Evolutionary conservation across 92 coral and sea anemone species (phyloP).

Genomic region (Actinernus sp.): DNA sequence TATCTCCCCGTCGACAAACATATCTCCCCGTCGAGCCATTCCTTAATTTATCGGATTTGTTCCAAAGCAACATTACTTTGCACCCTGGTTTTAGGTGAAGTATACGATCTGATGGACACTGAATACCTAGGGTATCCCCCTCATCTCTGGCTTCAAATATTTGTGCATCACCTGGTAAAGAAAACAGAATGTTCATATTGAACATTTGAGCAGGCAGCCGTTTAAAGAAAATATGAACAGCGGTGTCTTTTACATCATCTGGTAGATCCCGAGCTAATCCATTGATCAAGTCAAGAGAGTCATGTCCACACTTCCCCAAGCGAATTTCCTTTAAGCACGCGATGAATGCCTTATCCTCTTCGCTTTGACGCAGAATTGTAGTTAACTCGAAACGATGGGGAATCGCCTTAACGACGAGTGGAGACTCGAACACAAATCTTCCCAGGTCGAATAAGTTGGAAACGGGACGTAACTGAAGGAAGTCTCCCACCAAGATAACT

Average conservation of each 20-base stretch:
- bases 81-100: slow-evolving; percentile 1
- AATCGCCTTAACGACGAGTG: slow-evolving; percentile 13
- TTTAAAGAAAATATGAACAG: slow-evolving; percentile 57
- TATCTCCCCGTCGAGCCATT: slow-evolving; percentile 16
- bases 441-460: slow-evolving; percentile 22
- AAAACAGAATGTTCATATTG: slow-evolving; percentile 35
- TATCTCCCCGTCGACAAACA: too few species aligned
- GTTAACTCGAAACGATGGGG: slow-evolving; percentile 54
- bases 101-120: slow-evolving; percentile 39
- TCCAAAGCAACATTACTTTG: slow-evolving; percentile 8
- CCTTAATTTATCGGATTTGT: neutral
- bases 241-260: slow-evolving; percentile 11
- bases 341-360: slow-evolving; percentile 20
- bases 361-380: slow-evolving; percentile 30
- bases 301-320: slow-evolving; percentile 35
- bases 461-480: slow-evolving; percentile 46
- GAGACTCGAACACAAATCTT: slow-evolving; percentile 21
- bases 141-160: slow-evolving; percentile 55
- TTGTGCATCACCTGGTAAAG: slow-evolving; percentile 43
- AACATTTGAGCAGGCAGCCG: slow-evolving; percentile 54
- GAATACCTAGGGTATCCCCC: slow-evolving; percentile 23
- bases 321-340: slow-evolving; percentile 37
- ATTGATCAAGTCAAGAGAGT: slow-evolving; percentile 11
- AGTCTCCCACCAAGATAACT: slow-evolving; percentile 44
- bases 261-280: slow-evolving; percentile 41